Evolutionary conservation across 1,140 invertebrate genomes (phyloP).

Genomic region (Atta colombica): DNA sequence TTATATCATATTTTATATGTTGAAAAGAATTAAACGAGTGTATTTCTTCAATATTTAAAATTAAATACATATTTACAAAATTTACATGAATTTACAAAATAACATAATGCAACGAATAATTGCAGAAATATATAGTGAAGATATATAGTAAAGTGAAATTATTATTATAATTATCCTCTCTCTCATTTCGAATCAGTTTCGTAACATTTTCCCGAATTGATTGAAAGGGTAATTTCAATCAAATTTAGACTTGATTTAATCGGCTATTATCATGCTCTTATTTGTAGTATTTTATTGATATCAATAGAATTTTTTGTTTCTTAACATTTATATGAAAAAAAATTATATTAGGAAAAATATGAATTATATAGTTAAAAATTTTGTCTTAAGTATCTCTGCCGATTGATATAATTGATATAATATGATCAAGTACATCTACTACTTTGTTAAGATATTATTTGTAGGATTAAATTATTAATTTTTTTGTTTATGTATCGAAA

Average conservation of each 20-base stretch:
- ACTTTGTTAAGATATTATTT: too few relatives aligned
- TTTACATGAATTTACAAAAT: neutral
- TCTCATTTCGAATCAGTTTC: neutral
- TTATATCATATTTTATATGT: too few relatives aligned
- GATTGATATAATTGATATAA: too few relatives aligned
- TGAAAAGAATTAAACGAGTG: neutral
- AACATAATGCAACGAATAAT: neutral
- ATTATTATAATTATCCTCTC: neutral
- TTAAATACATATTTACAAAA: neutral
- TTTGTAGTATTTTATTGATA: neutral
- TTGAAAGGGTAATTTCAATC: neutral
- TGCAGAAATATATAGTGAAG: neutral
- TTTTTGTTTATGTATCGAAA: too few relatives aligned
- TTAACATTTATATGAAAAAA: neutral
- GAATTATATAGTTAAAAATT: too few relatives aligned
- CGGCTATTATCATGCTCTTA: neutral
- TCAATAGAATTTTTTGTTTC: neutral
- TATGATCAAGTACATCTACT: too few relatives aligned
- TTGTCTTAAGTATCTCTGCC: too few relatives aligned
- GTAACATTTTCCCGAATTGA: neutral
- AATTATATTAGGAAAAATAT: too few relatives aligned
- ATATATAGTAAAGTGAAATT: neutral
- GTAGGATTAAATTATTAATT: too few relatives aligned
- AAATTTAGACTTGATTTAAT: neutral
- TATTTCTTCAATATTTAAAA: neutral